These are phyloP conservation scores for Pitta sordida DNA, from an alignment of 2,113 vertebrate species.

Conservation along the genomic window DNA sequence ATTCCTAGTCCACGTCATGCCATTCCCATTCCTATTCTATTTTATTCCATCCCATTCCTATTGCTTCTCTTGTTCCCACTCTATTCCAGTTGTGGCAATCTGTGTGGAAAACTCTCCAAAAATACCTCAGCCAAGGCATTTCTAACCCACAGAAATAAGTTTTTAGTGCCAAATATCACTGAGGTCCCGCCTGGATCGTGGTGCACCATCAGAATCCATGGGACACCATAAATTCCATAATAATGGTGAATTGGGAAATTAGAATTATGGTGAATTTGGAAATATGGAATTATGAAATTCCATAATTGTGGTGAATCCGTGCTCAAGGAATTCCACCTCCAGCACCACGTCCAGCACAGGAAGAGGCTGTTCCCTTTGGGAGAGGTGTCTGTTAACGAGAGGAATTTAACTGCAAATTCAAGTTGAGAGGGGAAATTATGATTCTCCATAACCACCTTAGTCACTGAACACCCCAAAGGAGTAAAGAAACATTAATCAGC, in stretches of 20 bases:
- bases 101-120: not conserved
- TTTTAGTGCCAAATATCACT: not conserved
- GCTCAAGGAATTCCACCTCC: not conserved
- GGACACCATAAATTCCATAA: not conserved
- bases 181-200: not conserved
- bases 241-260: no score
- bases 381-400: not conserved
- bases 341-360: not conserved
- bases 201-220: accelerated
- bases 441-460: not conserved
- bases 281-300: no score
- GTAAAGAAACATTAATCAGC: not conserved
- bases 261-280: no score
- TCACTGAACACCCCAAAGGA: not conserved
- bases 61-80: not conserved
- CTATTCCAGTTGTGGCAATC: accelerated
- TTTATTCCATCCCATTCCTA: no score
- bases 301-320: not conserved
- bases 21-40: no score
- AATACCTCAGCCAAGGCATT: not conserved
- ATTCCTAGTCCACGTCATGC: no score
- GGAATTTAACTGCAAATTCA: not conserved
- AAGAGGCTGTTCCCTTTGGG: not conserved
- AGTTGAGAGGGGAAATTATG: not conserved
- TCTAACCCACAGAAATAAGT: not conserved